These are phyloP conservation scores for Rallus limicola DNA, from an alignment of 2,113 vertebrate species.

Conservation along the genomic window DNA sequence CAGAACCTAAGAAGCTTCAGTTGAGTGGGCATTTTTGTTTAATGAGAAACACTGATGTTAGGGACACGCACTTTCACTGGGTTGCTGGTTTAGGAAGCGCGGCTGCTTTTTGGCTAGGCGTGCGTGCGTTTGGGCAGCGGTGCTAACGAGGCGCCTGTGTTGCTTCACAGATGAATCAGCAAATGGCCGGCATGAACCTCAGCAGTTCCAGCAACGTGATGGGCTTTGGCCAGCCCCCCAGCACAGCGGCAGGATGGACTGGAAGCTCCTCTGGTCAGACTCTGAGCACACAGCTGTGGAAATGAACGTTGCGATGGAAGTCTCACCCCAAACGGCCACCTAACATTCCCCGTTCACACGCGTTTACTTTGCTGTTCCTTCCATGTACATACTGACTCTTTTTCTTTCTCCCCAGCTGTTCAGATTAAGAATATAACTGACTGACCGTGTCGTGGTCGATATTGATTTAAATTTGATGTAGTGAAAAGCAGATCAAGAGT, in stretches of 20 bases:
- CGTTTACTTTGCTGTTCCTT: conserved; percentile 73
- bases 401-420: conserved; percentile 72
- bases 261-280: conserved; percentile 90
- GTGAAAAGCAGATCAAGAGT: conserved; percentile 84
- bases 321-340: conserved; percentile 54
- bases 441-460: conserved; percentile 80
- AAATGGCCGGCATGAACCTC: conserved; percentile 90
- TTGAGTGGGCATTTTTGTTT: background rate
- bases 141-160: background rate
- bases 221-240: conserved; percentile 83
- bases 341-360: conserved; percentile 74
- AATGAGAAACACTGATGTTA: background rate
- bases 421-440: conserved; percentile 77
- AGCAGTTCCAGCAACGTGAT: conserved; percentile 67
- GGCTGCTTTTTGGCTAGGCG: background rate
- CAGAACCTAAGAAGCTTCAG: background rate
- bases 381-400: conserved; percentile 74
- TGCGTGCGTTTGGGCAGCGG: background rate
- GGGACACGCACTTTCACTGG: background rate
- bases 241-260: conserved; percentile 83
- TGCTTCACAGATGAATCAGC: conserved; percentile 89
- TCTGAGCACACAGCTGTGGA: conserved; percentile 98
- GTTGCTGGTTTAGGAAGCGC: background rate
- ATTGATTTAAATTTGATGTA: conserved; percentile 84
- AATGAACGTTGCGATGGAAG: conserved; percentile 76